These are phyloP conservation scores for Helarctos malayanus DNA, from an alignment of 2,797 vertebrate species.

Conservation along the genomic window DNA sequence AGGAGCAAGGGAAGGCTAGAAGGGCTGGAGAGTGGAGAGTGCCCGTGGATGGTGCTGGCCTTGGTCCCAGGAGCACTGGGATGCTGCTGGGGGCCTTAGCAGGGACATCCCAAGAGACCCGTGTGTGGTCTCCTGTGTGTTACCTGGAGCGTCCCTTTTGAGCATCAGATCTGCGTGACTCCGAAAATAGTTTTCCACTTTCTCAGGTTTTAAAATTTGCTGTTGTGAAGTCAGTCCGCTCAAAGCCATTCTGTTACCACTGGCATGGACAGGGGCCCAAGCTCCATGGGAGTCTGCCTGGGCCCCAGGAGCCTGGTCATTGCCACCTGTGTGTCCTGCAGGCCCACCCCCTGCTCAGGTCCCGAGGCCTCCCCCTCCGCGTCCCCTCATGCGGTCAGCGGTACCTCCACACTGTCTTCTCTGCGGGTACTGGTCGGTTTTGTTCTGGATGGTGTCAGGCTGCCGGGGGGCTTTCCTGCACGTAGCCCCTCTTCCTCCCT, in stretches of 20 bases:
- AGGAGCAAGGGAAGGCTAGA: accelerated
- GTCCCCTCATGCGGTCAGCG: accelerated
- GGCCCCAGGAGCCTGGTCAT: accelerated
- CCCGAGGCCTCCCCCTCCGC: neutral
- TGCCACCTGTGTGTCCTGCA: accelerated
- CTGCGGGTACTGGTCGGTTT: accelerated
- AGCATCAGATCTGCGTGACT: neutral
- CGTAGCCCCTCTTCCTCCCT: accelerated
- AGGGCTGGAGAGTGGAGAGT: neutral
- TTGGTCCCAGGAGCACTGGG: neutral
- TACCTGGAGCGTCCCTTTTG: neutral
- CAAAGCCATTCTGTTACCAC: neutral
- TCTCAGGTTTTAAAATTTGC: neutral
- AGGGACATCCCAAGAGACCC: neutral
- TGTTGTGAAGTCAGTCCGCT: neutral
- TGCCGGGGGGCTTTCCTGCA: neutral
- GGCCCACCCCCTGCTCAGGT: neutral
- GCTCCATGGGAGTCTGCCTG: accelerated
- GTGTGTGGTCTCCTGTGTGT: accelerated
- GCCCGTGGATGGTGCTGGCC: accelerated
- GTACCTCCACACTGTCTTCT: neutral
- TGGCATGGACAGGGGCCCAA: neutral
- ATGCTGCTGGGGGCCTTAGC: neutral
- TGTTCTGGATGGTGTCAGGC: accelerated
- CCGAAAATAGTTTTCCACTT: neutral